Evolutionary conservation across 2,888 invertebrate genomes (phyloP).

Genomic region (Drepana falcataria): DNA sequence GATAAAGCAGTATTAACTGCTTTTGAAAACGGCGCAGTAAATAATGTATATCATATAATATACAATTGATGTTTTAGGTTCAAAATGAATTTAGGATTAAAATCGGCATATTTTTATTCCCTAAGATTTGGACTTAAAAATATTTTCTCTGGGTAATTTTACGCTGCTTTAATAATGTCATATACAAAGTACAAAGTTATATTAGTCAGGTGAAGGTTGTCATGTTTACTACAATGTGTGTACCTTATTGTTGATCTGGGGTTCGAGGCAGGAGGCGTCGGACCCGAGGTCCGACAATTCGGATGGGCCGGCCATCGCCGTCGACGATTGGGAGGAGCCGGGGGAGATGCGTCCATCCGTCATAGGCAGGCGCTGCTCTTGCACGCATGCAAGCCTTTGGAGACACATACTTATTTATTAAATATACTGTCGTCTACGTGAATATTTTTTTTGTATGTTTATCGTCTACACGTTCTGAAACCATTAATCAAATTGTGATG

Average conservation of each 20-base stretch:
- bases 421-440: background rate
- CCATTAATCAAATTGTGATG: too few relatives aligned
- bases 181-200: too few relatives aligned
- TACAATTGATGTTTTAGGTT: too few relatives aligned
- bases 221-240: constrained; percentile 1
- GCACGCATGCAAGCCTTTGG: constrained; percentile 94
- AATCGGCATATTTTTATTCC: too few relatives aligned
- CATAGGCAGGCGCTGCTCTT: constrained; percentile 92
- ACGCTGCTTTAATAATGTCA: too few relatives aligned
- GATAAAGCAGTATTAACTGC: too few relatives aligned
- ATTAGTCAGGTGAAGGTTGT: too few relatives aligned
- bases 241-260: constrained; percentile 85
- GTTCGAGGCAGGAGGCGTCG: constrained; percentile 71
- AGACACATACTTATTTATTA: background rate
- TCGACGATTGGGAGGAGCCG: constrained; percentile 68
- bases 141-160: background rate
- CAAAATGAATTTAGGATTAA: too few relatives aligned
- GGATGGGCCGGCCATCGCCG: constrained; percentile 62
- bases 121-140: background rate
- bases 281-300: constrained; percentile 68
- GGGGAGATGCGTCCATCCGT: constrained; percentile 81
- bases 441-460: too few relatives aligned
- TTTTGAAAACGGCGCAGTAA: too few relatives aligned
- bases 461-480: too few relatives aligned
- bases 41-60: too few relatives aligned